These are phyloP conservation scores for Leucophenga varia DNA, from an alignment of 1,140 invertebrate genomes.

Conservation along the genomic window DNA sequence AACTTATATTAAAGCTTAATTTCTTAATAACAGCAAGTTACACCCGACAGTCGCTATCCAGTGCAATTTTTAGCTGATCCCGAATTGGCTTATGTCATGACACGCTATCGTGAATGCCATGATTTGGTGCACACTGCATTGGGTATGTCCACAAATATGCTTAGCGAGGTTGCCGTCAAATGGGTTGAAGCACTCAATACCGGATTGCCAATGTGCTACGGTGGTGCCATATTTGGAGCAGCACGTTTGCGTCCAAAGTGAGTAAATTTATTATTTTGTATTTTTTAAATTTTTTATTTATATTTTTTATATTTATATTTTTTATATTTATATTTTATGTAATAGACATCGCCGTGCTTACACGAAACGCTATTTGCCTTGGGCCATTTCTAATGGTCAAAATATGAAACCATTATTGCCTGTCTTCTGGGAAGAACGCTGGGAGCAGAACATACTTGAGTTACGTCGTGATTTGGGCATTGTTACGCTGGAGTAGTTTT, in stretches of 20 bases:
- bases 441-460: conserved; percentile 84
- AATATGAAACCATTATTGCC: conserved; percentile 71
- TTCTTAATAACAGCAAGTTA: conserved; percentile 70
- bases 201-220: conserved; percentile 85
- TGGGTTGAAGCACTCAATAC: conserved; percentile 96
- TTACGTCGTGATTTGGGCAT: conserved; percentile 79
- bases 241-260: conserved; percentile 78
- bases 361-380: conserved; percentile 77
- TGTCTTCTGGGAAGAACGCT: conserved; percentile 91
- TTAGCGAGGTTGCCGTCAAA: conserved; percentile 90
- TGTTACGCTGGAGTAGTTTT: conserved; percentile 33
- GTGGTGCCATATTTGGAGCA: conserved; percentile 84
- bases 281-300: not conserved
- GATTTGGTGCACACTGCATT: conserved; percentile 91
- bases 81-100: conserved; percentile 93
- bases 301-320: not conserved
- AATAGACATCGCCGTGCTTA: conserved; percentile 80
- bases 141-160: conserved; percentile 94
- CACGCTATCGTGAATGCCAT: conserved; percentile 94
- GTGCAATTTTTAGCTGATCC: conserved; percentile 92
- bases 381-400: conserved; percentile 81
- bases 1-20: not conserved
- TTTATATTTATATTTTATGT: conserved; percentile 27
- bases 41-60: conserved; percentile 83
- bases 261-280: conserved; percentile 20